Evolutionary conservation across 2,888 invertebrate genomes (phyloP).

Genomic region (Pantelozetes paolii): DNA sequence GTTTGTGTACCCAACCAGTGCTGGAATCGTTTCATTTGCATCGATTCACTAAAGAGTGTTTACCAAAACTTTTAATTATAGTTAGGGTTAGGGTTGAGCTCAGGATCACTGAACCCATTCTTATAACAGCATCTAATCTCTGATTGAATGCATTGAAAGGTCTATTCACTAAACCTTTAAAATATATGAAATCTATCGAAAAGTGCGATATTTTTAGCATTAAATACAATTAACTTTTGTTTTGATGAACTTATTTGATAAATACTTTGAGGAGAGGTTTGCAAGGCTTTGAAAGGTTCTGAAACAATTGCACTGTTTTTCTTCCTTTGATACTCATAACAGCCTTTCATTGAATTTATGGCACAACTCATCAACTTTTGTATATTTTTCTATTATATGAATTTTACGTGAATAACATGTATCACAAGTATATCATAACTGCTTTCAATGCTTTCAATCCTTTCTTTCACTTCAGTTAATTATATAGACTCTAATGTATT

Average conservation of each 20-base stretch:
- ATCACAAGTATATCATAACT: neutral
- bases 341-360: neutral
- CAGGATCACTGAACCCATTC: neutral
- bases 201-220: neutral
- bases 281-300: neutral
- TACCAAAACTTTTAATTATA: neutral
- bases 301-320: neutral
- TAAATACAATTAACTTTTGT: neutral
- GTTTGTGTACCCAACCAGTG: neutral
- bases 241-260: neutral
- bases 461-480: too few relatives aligned
- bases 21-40: constrained; percentile 1
- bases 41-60: constrained; percentile 8
- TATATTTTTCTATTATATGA: constrained; percentile 4
- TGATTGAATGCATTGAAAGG: constrained; percentile 1
- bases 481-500: too few relatives aligned
- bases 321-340: neutral
- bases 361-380: constrained; percentile 20
- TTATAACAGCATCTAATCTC: neutral
- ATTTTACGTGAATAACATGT: neutral
- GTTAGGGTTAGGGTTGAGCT: neutral
- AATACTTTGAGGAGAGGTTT: neutral
- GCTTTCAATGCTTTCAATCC: neutral
- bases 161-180: neutral
- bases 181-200: neutral